Base-by-base conservation (phyloP, 2,888 invertebrate genomes). In the Ceramica pisi region DNA sequence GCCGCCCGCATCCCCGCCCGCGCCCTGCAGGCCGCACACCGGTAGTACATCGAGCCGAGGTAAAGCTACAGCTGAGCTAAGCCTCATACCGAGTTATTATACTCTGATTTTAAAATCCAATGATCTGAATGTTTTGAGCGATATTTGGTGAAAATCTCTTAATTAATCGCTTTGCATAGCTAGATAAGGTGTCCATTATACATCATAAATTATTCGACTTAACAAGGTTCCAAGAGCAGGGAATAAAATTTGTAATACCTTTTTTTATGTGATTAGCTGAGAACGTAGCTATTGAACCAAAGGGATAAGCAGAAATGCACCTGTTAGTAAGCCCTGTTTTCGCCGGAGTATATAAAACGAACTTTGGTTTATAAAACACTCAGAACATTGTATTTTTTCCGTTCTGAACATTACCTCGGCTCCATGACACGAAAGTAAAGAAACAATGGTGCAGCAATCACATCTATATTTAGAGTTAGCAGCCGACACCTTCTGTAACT, bases 1-100 rank as follows among this genome's bases (percentile, higher is more conserved):
- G 41, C 65, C 74, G 73, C 41, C 12, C 41, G 57, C 63, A 21
- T 71, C 73, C 65, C 74, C 72, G 65, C n/a, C 83, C 26, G 64
- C 62, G 35, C 23, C 75, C 75, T 72, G 35, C 23, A 2, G 44
- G 64, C 38, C 60, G 55, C 56, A 59, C 76, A 31, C 1, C 48
- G 67, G 41, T 76, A 76, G 55, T 76, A 60, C 51, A 31, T 51
- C 19, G 21, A 57, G 31, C 31, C 61, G 31, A 62, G 44, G 48
- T 51, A 57, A 60, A 19, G 50, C 23, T 57, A 57, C 51, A 23
- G 1, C 26, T 55, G 5, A 31, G n/a, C 55, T 55, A 6, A 46
- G 50, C 57, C 41, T 44, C 19, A 71, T 12, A 10, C 12, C 4
- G 5, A 5, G 12, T 12, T 12, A 16, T 16, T 50, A 9, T 19